These are phyloP conservation scores for Arge pagana DNA, from an alignment of 2,888 invertebrate species.

Conservation along the genomic window DNA sequence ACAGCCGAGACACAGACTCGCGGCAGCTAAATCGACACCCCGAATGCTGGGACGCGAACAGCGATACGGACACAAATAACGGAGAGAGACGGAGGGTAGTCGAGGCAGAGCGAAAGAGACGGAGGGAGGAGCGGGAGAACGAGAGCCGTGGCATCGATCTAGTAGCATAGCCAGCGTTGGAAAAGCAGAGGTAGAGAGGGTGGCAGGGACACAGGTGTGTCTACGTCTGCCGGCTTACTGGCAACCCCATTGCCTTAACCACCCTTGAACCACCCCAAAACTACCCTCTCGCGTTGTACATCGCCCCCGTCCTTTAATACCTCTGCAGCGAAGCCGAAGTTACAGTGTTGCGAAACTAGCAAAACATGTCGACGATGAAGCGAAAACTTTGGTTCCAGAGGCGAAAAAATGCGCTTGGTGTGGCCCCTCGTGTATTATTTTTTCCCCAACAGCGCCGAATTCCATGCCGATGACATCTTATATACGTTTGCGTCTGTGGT, in stretches of 20 bases:
- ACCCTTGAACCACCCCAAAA: slow-evolving; percentile 31
- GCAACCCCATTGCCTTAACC: slow-evolving; percentile 47
- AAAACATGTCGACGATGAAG: no score
- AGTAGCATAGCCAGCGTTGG: slow-evolving; percentile 46
- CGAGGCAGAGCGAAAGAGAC: slow-evolving; percentile 27
- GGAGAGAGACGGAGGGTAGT: slow-evolving; percentile 29
- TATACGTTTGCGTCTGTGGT: no score
- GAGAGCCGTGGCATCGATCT: slow-evolving; percentile 49
- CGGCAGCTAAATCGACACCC: slow-evolving; percentile 19
- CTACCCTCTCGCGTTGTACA: slow-evolving; percentile 1
- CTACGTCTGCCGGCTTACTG: slow-evolving; percentile 50
- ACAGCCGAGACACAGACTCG: no score
- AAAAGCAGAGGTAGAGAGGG: slow-evolving; percentile 52
- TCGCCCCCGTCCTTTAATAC: slow-evolving; percentile 7
- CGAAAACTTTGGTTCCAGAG: no score
- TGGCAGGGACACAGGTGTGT: slow-evolving; percentile 53
- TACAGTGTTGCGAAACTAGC: no score
- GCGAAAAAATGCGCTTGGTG: no score
- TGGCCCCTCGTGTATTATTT: no score
- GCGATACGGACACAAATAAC: slow-evolving; percentile 20
- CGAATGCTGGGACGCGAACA: slow-evolving; percentile 22
- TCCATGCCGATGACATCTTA: no score
- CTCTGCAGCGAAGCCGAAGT: no score
- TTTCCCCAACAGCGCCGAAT: no score
- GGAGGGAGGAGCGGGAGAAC: slow-evolving; percentile 29